Evolutionary conservation across 2,113 vertebrate species (phyloP), one percentile per base, ranked within the genome.

Genomic region (Xiphias gladius): DNA sequence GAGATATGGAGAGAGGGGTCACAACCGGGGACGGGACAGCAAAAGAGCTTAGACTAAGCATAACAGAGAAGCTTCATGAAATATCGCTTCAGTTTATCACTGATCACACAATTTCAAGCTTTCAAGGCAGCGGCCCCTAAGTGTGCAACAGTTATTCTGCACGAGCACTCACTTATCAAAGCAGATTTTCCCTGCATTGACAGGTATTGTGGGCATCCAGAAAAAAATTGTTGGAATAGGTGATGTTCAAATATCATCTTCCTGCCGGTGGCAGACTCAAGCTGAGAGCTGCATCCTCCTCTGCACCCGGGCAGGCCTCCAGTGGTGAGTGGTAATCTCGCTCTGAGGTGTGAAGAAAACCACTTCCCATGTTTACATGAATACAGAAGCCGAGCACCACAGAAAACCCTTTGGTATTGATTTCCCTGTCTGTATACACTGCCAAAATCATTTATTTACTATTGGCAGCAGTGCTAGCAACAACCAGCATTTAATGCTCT

Each of bases 351-450:
- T 96, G 97, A 97, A 95, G 96, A 96, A 97, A 97, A 97, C 96
- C 96, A 96, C 97, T 97, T 97, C 96, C 96, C 96, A 96, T 98
- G 97, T 98, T 97, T 97, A 98, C 97, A 97, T 96, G 96, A 97
- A 96, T 97, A 97, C 94, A 96, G 96, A 96, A 96, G 94, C 94
- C 96, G 96, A 96, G 96, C 97, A 95, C 96, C 96, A 96, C 96
- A 97, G 89, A 92, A 94, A 93, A 92, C 90, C 90, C 91, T 97
- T 96, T 96, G 95, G 94, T 97, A 99, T 98, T 96, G 97, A 99
- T 98, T 98, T 97, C 96, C 94, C 96, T 96, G 96, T 98, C 97
- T 95, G 94, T 94, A 95, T 89, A 95, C 95, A 93, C 96, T 95
- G 96, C 97, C 96, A 96, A 96, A 97, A 96, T 96, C 96, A 98